These are phyloP conservation scores for Melinopterus prodromus DNA, from an alignment of 2,888 invertebrate species.

Conservation along the genomic window DNA sequence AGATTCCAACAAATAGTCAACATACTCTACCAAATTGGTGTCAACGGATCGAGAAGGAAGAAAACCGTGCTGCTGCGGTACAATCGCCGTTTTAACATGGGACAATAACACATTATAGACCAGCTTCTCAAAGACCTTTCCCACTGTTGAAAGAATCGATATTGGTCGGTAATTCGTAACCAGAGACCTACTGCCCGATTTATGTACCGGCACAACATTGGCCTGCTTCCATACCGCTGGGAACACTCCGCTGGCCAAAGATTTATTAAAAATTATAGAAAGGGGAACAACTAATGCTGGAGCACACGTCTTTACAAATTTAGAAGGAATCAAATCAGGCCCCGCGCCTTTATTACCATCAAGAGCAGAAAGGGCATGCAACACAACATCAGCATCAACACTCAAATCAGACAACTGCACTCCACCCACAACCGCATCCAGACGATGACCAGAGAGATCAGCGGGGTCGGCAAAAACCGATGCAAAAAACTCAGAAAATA, in stretches of 20 bases:
- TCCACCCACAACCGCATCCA: background rate
- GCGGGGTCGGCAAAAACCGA: background rate
- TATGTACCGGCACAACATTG: conserved; percentile 21
- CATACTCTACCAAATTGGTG: conserved; percentile 40
- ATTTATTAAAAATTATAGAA: conserved; percentile 6
- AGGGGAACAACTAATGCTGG: background rate
- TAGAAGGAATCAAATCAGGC: background rate
- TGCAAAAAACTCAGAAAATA: conserved; percentile 4
- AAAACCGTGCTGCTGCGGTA: conserved; percentile 39
- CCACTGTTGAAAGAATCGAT: background rate
- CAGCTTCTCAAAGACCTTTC: conserved; percentile 1
- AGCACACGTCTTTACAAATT: background rate
- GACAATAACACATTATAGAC: background rate
- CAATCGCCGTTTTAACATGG: background rate
- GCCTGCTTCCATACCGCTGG: conserved; percentile 24
- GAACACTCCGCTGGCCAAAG: conserved; percentile 23
- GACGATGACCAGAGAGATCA: background rate
- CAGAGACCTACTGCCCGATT: conserved; percentile 19
- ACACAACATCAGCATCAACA: background rate
- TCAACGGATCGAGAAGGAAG: conserved; percentile 28
- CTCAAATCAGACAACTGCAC: background rate
- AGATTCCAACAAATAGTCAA: conserved; percentile 33
- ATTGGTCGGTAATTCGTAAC: conserved; percentile 26
- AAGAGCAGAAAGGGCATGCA: background rate
- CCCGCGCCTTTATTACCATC: too few species aligned